Evolutionary conservation across 2,888 invertebrate species (phyloP), one percentile per base, ranked within the genome.

Genomic region (Tupiocoris notatus): DNA sequence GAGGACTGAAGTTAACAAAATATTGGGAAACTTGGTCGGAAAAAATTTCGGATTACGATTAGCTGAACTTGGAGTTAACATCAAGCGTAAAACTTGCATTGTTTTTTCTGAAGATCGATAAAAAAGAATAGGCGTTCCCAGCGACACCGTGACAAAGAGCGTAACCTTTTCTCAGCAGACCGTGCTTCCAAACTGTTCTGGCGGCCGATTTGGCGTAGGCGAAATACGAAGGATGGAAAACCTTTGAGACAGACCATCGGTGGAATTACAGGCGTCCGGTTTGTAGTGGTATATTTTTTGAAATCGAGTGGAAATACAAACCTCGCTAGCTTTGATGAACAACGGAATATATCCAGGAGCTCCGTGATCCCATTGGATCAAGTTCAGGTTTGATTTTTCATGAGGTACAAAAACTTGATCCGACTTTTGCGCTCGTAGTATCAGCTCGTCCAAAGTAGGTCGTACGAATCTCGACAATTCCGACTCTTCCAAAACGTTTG

Each of bases 341-440:
- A 93, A 84, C 81, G 90, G 89, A n/a, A 93, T 87, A 85, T 92
- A 92, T 59, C 95, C 95, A 18, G 95, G 93, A 17, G 94, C 93
- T 16, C 96, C 96, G 83, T 96, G 95, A 84, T 95, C 96, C 95
- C 95, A 96, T 81, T 95, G 95, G 21, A 96, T 89, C 79, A 95
- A 87, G 84, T 88, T 87, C 85, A 3, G 18, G 20, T 23, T 68
- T 64, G 39, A 39, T 39, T 39, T 39, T 12, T 39, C 39, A 12
- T 39, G 39, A 12, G 39, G 12, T 3, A 94, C 92, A 83, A 90
- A 91, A n/a, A n/a, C n/a, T 84, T 92, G 92, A 1, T 89, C 90
- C 80, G 39, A 39, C 88, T 89, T n/a, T 86, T 82, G 81, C 87
- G 89, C 79, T 86, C 86, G 23, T n/a, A 82, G 84, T 62, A 88